Percentiles rank a stretch among this genome's conserved stretches.
These are phyloP conservation scores for Gortyna flavago DNA, from an alignment of 2,888 invertebrate genomes.

Conservation along the genomic window DNA sequence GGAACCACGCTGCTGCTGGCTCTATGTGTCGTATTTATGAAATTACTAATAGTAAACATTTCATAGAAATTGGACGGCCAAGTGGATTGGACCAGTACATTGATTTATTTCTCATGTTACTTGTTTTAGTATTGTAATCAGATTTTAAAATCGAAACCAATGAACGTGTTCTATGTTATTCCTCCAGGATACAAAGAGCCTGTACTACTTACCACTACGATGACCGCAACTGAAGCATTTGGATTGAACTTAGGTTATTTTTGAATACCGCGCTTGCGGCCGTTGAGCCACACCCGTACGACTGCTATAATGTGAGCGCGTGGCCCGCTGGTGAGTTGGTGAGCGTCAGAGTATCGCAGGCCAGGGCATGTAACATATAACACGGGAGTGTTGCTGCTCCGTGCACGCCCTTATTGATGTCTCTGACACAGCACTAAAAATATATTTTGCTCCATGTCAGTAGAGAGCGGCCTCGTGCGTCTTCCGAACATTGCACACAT, in stretches of 20 bases:
- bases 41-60: not conserved
- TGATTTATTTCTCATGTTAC: not conserved
- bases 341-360: not conserved
- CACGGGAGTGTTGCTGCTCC: not conserved
- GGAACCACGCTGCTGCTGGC: not conserved
- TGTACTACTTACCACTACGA: not conserved
- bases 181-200: not conserved
- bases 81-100: not conserved
- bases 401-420: slow-evolving; percentile 8
- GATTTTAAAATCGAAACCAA: not conserved
- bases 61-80: not conserved
- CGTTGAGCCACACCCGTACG: too few relatives aligned
- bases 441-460: not conserved
- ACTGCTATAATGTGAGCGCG: not conserved
- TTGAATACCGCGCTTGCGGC: too few relatives aligned
- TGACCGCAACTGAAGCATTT: not conserved
- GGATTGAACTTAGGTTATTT: not conserved
- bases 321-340: not conserved
- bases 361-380: not conserved
- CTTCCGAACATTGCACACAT: slow-evolving; percentile 2
- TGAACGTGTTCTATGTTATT: too few relatives aligned
- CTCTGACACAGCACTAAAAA: slow-evolving; percentile 3
- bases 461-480: not conserved
- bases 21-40: slow-evolving; percentile 1
- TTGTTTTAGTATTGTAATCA: not conserved